These are phyloP conservation scores for Holothuria glaberrima DNA, from an alignment of 35 echinoderm and acorn worm genomes.

Conservation along the genomic window DNA sequence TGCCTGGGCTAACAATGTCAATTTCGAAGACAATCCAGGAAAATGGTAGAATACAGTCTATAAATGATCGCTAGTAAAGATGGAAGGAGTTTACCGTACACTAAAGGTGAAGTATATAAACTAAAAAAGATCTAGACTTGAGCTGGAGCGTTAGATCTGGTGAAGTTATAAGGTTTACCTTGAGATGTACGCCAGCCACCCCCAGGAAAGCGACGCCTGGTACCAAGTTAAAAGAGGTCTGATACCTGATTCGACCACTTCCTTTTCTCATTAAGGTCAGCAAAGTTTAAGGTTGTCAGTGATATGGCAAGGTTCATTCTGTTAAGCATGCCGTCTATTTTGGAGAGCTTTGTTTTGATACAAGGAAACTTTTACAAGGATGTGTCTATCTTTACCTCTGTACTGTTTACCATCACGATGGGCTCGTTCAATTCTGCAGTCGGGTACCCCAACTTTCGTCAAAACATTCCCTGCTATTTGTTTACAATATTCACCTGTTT, in stretches of 20 bases:
- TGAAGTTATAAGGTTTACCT: conserved; percentile 2
- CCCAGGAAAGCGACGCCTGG: conserved; percentile 25
- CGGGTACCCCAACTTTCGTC: conserved; percentile 10
- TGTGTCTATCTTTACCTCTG: conserved; percentile 19
- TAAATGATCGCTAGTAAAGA: too few relatives aligned
- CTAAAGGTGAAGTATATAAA: too few relatives aligned
- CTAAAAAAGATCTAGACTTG: too few relatives aligned
- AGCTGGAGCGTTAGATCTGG: too few relatives aligned
- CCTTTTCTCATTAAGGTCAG: conserved; percentile 25
- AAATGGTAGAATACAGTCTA: too few relatives aligned
- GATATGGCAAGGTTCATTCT: conserved; percentile 38
- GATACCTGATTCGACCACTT: conserved; percentile 43
- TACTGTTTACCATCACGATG: conserved; percentile 21
- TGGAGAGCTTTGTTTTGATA: conserved; percentile 47
- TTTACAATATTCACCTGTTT: conserved; percentile 32
- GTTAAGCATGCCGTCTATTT: conserved; percentile 18
- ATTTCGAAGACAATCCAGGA: too few relatives aligned
- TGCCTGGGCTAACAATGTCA: too few relatives aligned
- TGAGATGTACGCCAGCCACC: conserved; percentile 12
- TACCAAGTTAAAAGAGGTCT: conserved; percentile 30
- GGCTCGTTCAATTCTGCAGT: conserved; percentile 42
- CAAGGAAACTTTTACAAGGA: conserved; percentile 35
- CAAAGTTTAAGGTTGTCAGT: conserved; percentile 29
- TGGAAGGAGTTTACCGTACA: too few relatives aligned
- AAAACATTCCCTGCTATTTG: background rate